A percentile compares a stretch with the other conserved stretches of the same genome.
Conservation (phyloP, 2,888 invertebrate genomes). For the Plebejus melissa region DNA sequence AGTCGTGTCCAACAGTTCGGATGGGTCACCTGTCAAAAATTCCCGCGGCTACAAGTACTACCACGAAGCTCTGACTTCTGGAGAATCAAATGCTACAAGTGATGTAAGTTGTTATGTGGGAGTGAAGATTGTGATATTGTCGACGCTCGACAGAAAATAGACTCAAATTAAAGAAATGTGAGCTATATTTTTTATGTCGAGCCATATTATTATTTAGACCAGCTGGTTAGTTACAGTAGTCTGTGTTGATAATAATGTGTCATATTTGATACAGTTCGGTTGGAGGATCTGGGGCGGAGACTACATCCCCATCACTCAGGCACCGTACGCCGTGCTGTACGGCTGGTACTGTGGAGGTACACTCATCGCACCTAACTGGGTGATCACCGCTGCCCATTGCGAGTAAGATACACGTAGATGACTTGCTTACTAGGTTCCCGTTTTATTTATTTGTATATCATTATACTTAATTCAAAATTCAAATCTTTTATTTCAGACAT, state of each 20-base stretch:
- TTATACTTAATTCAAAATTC: too few relatives aligned
- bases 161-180: background rate
- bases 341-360: background rate
- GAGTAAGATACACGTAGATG: background rate
- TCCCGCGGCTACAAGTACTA: background rate
- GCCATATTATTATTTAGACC: too few relatives aligned
- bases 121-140: background rate
- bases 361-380: conserved; percentile 1
- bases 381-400: background rate
- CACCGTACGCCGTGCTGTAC: background rate
- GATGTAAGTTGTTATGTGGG: background rate
- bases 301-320: background rate
- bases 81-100: background rate
- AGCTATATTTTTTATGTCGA: background rate
- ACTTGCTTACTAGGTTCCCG: background rate
- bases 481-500: too few relatives aligned
- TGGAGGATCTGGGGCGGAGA: background rate
- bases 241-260: background rate
- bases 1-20: background rate
- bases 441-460: too few relatives aligned
- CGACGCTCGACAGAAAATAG: background rate
- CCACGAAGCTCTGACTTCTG: background rate
- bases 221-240: too few relatives aligned
- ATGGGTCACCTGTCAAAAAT: background rate
- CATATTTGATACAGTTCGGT: background rate